Conservation (phyloP, 2,113 vertebrate genomes). For the Trichechus manatus region DNA sequence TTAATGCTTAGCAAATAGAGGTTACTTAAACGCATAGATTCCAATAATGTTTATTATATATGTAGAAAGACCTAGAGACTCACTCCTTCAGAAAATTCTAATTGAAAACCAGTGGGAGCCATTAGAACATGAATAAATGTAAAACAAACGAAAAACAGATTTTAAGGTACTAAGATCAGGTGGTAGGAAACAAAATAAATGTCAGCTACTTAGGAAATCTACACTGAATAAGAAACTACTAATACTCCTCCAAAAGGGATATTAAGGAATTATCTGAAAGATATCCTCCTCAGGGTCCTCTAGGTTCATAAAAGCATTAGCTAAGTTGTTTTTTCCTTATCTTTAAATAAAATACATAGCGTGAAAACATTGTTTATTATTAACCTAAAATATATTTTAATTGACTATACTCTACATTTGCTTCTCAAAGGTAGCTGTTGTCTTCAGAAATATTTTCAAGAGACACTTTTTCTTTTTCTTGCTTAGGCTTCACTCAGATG, state of each 20-base stretch:
- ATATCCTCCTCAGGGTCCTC: conserved; percentile 54
- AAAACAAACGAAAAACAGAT: conserved; percentile 84
- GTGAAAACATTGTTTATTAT: not conserved
- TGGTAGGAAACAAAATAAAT: conserved; percentile 83
- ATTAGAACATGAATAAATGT: conserved; percentile 84
- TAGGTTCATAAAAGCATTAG: conserved; percentile 45
- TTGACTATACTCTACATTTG: conserved; percentile 14
- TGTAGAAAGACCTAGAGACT: conserved; percentile 49
- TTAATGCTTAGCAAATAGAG: conserved; percentile 7
- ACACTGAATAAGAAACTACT: conserved; percentile 80
- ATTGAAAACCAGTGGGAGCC: conserved; percentile 73
- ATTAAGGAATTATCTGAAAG: conserved; percentile 79
- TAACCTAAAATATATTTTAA: conserved; percentile 64
- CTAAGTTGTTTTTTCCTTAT: conserved; percentile 27
- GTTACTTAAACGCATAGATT: not conserved
- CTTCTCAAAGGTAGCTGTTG: not conserved
- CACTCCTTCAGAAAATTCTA: conserved; percentile 72
- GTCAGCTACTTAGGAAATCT: conserved; percentile 85
- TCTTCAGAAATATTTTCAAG: conserved; percentile 13
- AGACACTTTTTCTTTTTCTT: not conserved
- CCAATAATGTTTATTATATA: not conserved
- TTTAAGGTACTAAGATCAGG: conserved; percentile 82
- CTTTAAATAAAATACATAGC: conserved; percentile 52
- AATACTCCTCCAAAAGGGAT: conserved; percentile 80
- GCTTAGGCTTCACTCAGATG: not conserved